Evolutionary conservation across 2,888 invertebrate species (phyloP), one percentile per base, ranked within the genome.

Genomic region (Drosophila hamatofila): DNA sequence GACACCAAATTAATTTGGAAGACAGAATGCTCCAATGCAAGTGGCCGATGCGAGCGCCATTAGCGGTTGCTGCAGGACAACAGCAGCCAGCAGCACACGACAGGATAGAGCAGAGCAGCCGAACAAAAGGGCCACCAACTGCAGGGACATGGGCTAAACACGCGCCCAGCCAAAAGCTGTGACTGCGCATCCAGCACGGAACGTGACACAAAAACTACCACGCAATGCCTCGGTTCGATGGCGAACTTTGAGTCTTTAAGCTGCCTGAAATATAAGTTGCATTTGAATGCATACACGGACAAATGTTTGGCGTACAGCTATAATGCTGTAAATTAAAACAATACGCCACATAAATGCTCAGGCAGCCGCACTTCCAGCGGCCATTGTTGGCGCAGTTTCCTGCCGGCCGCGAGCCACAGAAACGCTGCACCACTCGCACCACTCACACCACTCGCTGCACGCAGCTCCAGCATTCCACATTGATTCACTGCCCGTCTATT

Each of bases 321-420:
- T 76, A 79, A 85, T 83, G 75, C 58, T 61, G 68, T 70, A 78
- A 90, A 83, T 86, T 87, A 89, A 90, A 90, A 86, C 86, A 86
- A 86, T 86, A 90, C 90, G 89, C 83, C 84, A 69, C 72, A 75
- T 87, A 84, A 90, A 89, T 89, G 89, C 75, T 72, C 83, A 89
- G 67, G 66, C 84, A 83, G 78, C 79, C 85, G 80, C 76, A 91
- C 89, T 78, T 89, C 91, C 89, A 74, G 75, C 44, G 44, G 59
- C 72, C 83, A 81, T 88, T 87, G 83, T 81, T 87, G 88, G 71
- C 81, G 78, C 81, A 72, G 78, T 37, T 78, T 80, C 78, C 81
- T 78, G 81, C 48, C 35, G 60, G 54, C 71, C 63, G 60, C 65
- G 72, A 67, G 59, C 78, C 78, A 37, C 78, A 80, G 78, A 27